A percentile compares a stretch with the other conserved stretches of the same genome.
Evolutionary conservation across 1,140 invertebrate genomes (phyloP).

Genomic region (Drosophila sturtevanti): DNA sequence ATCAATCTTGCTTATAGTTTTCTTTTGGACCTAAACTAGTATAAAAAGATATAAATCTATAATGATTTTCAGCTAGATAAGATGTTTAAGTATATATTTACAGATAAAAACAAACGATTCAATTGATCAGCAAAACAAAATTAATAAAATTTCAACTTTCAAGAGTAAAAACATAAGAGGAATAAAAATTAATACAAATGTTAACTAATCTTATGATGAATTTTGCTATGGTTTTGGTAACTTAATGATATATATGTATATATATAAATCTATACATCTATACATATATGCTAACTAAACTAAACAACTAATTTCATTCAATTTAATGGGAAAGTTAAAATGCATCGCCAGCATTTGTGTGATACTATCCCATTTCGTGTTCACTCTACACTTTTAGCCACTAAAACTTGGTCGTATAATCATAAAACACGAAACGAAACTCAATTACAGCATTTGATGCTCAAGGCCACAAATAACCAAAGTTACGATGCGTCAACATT

Average conservation of each 20-base stretch:
- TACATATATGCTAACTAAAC: neutral
- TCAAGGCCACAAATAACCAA: slow-evolving; percentile 79
- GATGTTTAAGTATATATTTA: too few relatives aligned
- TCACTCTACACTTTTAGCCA: slow-evolving; percentile 13
- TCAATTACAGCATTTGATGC: slow-evolving; percentile 79
- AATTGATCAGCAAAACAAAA: too few relatives aligned
- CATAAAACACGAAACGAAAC: slow-evolving; percentile 81
- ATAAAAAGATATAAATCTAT: too few relatives aligned
- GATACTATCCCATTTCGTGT: neutral
- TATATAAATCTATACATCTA: too few relatives aligned
- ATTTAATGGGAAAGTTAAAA: slow-evolving; percentile 6
- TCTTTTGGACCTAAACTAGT: too few relatives aligned
- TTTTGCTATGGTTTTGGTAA: neutral
- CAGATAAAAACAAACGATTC: too few relatives aligned
- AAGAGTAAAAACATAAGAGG: too few relatives aligned
- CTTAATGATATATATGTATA: too few relatives aligned
- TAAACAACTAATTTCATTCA: slow-evolving; percentile 11
- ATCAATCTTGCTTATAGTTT: too few relatives aligned
- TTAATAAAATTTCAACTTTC: too few relatives aligned
- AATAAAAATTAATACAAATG: too few relatives aligned
- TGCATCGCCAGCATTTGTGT: neutral
- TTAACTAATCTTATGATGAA: neutral
- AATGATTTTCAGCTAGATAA: too few relatives aligned
- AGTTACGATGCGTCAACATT: slow-evolving; percentile 80
- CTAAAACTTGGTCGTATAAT: slow-evolving; percentile 54